Conservation (phyloP, 53 echinoderm and acorn worm genomes). For the Stichopus horrens region DNA sequence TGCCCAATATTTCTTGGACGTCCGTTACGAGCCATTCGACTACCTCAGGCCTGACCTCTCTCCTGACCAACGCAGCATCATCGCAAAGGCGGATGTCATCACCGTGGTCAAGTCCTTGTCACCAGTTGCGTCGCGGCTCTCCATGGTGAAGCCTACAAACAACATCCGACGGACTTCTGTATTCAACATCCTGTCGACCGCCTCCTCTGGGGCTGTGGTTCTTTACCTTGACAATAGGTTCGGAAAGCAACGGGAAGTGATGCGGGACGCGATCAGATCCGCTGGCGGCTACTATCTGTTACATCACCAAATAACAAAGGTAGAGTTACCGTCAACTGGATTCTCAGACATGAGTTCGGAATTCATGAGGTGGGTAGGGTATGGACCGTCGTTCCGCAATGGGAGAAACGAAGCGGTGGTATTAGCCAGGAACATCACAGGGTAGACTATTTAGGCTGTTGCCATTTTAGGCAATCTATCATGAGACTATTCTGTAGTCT, state of each 20-base stretch:
- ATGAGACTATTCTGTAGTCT: too few relatives aligned
- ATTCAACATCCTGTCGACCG: conserved; percentile 14
- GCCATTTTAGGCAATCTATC: too few relatives aligned
- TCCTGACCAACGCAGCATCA: not conserved
- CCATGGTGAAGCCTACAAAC: not conserved
- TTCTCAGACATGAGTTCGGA: not conserved
- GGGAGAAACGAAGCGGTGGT: conserved; percentile 28
- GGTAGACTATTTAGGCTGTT: too few relatives aligned
- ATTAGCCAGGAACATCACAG: not conserved
- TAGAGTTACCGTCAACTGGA: conserved; percentile 2
- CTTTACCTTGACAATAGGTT: conserved; percentile 39
- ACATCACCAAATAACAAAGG: conserved; percentile 4
- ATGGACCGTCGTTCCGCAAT: conserved; percentile 20
- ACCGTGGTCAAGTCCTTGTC: conserved; percentile 29
- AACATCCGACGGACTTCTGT: not conserved
- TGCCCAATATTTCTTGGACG: not conserved
- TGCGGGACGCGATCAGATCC: not conserved
- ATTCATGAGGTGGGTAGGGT: conserved; percentile 12
- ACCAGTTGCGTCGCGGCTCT: not conserved
- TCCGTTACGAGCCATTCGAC: not conserved
- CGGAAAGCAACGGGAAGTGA: not conserved
- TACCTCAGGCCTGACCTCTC: not conserved
- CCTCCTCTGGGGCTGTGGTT: not conserved
- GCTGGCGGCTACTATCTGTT: not conserved
- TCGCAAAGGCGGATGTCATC: conserved; percentile 1